Base-by-base conservation (phyloP, 2,113 vertebrate genomes). In the Toxotes jaculatrix region DNA sequence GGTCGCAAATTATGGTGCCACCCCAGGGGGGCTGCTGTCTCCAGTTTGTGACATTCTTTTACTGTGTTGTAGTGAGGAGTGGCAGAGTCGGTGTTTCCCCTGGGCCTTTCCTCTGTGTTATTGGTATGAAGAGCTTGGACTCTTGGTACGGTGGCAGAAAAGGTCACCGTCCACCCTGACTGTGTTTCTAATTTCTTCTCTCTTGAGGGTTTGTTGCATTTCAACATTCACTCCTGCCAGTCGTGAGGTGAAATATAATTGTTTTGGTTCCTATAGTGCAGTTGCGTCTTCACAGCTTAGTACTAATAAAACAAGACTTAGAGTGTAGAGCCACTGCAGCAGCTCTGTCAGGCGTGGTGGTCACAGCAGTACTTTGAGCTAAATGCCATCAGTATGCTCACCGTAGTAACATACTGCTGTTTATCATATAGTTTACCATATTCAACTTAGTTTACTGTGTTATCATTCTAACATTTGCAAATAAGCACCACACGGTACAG, bases 1-100 rank as follows among this genome's bases (percentile, higher is more conserved):
- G 64, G 49, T 49, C 42, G 51, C 56, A 89, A 82, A 83, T 84
- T 12, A 69, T 21, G 40, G 17, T 49, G 21, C 57, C 66, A 66
- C 32, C 45, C 42, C 53, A 3, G 57, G 42, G 66, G 53, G 43
- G 19, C 27, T n/a, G 51, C 38, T 61, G 53, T 81, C 77, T 51
- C n/a, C 36, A 32, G 60, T 79, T 69, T 71, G 34, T 56, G 64
- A 79, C 57, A 40, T 43, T 53, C 27, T 74, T 42, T 43, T 34
- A 31, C 13, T 47, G 16, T 45, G 68, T 60, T 77, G 49, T 64
- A 70, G n/a, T 45, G n/a, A 43, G 13, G 31, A 64, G 27, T 23
- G 61, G 27, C 34, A 4, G 61, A 13, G 62, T 16, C 23, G 62
- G 59, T 14, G 12, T 27, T 42, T 71, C 31, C 57, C 34, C 3